Evolutionary conservation across 1,140 invertebrate genomes (phyloP).

Genomic region (Zeugodacus cucurbitae): DNA sequence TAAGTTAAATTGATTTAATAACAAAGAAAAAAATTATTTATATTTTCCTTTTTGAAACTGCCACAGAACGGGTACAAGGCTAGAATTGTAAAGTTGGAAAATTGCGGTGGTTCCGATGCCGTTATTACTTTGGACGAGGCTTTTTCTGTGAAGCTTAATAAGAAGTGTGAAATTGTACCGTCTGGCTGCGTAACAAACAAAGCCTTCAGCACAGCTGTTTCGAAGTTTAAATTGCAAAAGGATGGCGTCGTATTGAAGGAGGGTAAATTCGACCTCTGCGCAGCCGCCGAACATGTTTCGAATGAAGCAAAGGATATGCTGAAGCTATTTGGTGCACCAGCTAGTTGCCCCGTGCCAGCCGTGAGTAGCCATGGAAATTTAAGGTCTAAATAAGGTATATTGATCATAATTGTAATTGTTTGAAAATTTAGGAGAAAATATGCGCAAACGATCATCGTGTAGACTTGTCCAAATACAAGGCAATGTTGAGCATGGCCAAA

Average conservation of each 20-base stretch:
- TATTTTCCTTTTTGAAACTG: not conserved
- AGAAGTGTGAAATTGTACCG: constrained; percentile 62
- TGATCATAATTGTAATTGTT: not conserved
- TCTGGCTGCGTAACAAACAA: constrained; percentile 58
- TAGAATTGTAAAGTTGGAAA: constrained; percentile 59
- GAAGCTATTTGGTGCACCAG: constrained; percentile 59
- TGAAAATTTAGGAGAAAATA: constrained; percentile 54
- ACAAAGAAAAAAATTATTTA: not conserved
- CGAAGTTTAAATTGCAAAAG: constrained; percentile 59
- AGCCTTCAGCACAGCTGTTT: constrained; percentile 54
- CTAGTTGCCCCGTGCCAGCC: constrained; percentile 56
- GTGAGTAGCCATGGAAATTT: not conserved
- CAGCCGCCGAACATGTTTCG: constrained; percentile 52
- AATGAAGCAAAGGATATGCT: constrained; percentile 59
- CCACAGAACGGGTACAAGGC: constrained; percentile 63
- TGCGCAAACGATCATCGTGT: constrained; percentile 58
- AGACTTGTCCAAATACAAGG: constrained; percentile 61
- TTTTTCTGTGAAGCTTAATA: constrained; percentile 59
- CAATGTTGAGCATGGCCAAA: constrained; percentile 58
- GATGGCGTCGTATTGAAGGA: constrained; percentile 61
- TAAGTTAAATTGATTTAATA: constrained; percentile 49
- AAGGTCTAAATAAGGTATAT: not conserved
- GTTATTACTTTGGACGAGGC: constrained; percentile 53
- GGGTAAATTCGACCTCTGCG: constrained; percentile 60
- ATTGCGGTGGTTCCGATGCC: constrained; percentile 57